Base-by-base conservation (phyloP, 2,797 vertebrate genomes). In the Sparus aurata region DNA sequence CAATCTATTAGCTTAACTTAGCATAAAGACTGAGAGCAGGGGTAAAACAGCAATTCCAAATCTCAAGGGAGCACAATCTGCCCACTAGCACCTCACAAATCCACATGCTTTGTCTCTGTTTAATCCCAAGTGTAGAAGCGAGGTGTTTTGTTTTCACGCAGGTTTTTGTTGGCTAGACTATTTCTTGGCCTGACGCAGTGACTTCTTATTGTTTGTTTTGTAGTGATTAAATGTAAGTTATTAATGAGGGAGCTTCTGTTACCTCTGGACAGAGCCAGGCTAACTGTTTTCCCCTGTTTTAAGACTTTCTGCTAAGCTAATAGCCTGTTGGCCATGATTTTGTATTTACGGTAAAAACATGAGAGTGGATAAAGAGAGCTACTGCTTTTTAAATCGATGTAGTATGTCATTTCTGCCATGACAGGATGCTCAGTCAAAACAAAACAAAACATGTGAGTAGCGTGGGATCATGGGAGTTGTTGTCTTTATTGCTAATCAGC, bases 21-120 rank as follows among this genome's bases (percentile, higher is more conserved):
- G 65, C 59, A 30, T 27, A 10, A 30, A 64, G 17, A 11, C 18
- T 2, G 5, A 27, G 20, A 54, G 16, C 45, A 22, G 58, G n/a
- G 18, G 0, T 18, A 0, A n/a, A 13, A 3, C n/a, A 45, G 22
- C 11, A 5, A 25, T 9, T 17, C 16, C 0, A 0, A 30, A 16
- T 71, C 1, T 43, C 20, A 58, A 57, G 11, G 43, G 17, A 49
- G 34, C 43, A 34, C 23, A 66, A 67, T 23, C 15, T 41, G 4
- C 47, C 69, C 12, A 22, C 15, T n/a, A 1, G 41, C 11, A 43
- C 9, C 8, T 46, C 12, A 17, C 8, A 12, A 47, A 64, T 27
- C 12, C 17, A 20, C 23, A 30, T 10, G 45, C 27, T 52, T 4
- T 3, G 15, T 43, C 7, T 61, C 20, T n/a, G n/a, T n/a, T n/a